Percentiles rank a stretch among this genome's conserved stretches.
Conservation (phyloP, 2,113 vertebrate genomes). For the Nansenia antarctica region DNA sequence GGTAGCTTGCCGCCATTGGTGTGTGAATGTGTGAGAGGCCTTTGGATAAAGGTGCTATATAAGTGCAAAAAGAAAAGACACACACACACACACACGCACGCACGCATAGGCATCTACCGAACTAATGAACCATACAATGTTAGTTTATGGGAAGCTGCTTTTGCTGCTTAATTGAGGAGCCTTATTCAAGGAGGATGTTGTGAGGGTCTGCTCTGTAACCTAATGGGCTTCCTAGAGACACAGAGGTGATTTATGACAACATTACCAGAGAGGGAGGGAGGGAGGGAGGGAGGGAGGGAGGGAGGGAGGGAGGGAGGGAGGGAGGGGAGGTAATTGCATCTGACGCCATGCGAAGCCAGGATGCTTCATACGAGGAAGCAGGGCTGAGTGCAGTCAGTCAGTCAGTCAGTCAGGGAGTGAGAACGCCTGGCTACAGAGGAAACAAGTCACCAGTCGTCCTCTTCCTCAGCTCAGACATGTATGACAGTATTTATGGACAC, state of each 20-base stretch:
- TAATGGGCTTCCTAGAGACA: background rate
- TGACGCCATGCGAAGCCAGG: slow-evolving; percentile 15
- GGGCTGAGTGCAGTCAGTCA: background rate
- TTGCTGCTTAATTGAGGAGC: background rate
- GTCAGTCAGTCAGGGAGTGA: background rate
- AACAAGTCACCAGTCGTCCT: too few species aligned
- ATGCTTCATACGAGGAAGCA: background rate
- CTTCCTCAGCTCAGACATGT: too few species aligned
- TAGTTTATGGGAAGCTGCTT: background rate
- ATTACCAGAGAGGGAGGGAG: background rate
- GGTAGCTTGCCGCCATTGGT: too few species aligned
- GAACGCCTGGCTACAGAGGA: background rate
- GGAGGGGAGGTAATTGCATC: slow-evolving; percentile 36
- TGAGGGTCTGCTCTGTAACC: background rate
- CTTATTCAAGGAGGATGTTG: background rate
- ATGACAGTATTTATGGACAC: too few species aligned
- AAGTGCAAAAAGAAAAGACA: too few species aligned
- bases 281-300: background rate
- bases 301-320: background rate
- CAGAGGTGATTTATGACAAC: slow-evolving; percentile 1
- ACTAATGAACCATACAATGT: too few species aligned
- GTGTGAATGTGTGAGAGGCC: too few species aligned
- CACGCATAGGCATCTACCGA: too few species aligned
- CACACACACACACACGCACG: too few species aligned
- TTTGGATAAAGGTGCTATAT: too few species aligned